phyloP scores from a whole-genome alignment of 2,113 vertebrate genomes.

The Trichechus manatus region DNA sequence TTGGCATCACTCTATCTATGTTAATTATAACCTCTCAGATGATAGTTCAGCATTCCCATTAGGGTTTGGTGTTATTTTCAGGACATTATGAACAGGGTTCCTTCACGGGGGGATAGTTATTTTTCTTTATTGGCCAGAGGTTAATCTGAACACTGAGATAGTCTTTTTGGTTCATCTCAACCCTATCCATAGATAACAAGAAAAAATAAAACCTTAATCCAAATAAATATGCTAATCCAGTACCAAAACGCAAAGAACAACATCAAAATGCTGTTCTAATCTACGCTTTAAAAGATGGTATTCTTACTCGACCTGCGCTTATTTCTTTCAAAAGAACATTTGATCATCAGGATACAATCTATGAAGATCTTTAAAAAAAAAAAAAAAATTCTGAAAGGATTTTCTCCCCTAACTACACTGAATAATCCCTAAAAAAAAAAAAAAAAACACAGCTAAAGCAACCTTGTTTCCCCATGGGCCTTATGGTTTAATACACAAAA shows the following conservation, averaged over 20 bases:
- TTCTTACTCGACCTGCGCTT: not conserved
- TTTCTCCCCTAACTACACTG: slow-evolving; percentile 4
- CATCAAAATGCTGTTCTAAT: not conserved
- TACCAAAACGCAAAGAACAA: slow-evolving; percentile 6
- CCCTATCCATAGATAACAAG: not conserved
- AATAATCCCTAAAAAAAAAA: slow-evolving; percentile 77
- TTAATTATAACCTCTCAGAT: slow-evolving; percentile 72
- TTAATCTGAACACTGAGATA: slow-evolving; percentile 18
- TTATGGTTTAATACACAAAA: slow-evolving; percentile 87
- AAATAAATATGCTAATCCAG: slow-evolving; percentile 54
- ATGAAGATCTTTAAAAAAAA: slow-evolving; percentile 56
- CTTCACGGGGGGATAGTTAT: not conserved
- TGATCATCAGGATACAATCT: slow-evolving; percentile 49
- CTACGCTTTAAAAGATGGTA: not conserved
- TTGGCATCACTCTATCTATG: slow-evolving; percentile 26
- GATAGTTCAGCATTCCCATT: not conserved
- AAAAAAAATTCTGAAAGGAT: slow-evolving; percentile 53
- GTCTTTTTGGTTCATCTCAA: slow-evolving; percentile 54
- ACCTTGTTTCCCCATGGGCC: slow-evolving; percentile 79
- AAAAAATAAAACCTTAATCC: not conserved
- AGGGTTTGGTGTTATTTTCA: slow-evolving; percentile 49
- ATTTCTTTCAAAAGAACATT: slow-evolving; percentile 56
- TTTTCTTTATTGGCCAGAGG: slow-evolving; percentile 49
- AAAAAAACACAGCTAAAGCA: slow-evolving; percentile 68
- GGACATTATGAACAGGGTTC: slow-evolving; percentile 39